These are phyloP conservation scores for Andrena haemorrhoa DNA, from an alignment of 2,888 invertebrate genomes.

Conservation along the genomic window DNA sequence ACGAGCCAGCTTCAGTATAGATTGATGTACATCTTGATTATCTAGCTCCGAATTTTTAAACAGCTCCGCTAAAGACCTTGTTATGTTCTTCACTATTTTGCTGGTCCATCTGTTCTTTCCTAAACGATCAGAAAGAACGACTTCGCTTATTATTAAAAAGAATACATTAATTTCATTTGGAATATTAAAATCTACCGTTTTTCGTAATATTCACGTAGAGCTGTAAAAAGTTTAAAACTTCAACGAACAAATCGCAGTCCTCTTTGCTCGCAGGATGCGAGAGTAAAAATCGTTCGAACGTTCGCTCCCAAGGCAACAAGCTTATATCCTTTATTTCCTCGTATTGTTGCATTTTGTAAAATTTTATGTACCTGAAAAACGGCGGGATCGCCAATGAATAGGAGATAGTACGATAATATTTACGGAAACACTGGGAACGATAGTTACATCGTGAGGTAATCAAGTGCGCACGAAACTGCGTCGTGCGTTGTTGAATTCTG, in stretches of 20 bases:
- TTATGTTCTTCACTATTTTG: slow-evolving; percentile 78
- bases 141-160: neutral
- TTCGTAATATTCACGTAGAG: slow-evolving; percentile 77
- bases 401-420: neutral
- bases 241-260: slow-evolving; percentile 87
- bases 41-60: slow-evolving; percentile 75
- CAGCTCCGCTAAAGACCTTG: slow-evolving; percentile 78
- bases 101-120: slow-evolving; percentile 75
- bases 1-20: slow-evolving; percentile 79
- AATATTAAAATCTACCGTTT: slow-evolving; percentile 71
- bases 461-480: slow-evolving; percentile 86
- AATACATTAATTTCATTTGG: neutral
- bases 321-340: slow-evolving; percentile 82
- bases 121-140: slow-evolving; percentile 23
- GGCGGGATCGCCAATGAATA: neutral
- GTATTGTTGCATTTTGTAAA: slow-evolving; percentile 81
- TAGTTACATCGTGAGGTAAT: slow-evolving; percentile 87
- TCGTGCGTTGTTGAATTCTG: slow-evolving; percentile 89
- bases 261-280: slow-evolving; percentile 89
- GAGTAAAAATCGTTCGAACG: slow-evolving; percentile 87
- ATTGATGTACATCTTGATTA: slow-evolving; percentile 80
- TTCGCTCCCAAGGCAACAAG: slow-evolving; percentile 88
- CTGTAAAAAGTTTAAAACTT: slow-evolving; percentile 84
- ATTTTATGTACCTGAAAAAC: slow-evolving; percentile 84
- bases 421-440: neutral